Evolutionary conservation across 2,888 invertebrate genomes (phyloP), one percentile per base, ranked within the genome.

Genomic region (Elmis aenea): DNA sequence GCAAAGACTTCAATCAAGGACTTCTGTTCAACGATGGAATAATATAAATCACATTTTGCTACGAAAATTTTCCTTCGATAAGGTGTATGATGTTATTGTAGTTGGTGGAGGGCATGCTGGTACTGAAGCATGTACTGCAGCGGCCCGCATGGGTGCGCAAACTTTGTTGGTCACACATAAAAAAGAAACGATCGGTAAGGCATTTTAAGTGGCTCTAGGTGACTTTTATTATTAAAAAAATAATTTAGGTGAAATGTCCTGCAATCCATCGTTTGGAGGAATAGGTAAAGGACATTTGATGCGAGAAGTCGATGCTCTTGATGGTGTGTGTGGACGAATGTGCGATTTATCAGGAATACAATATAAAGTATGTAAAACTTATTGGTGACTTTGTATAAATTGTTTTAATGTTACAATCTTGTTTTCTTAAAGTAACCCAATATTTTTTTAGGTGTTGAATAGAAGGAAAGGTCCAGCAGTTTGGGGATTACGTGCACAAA

Each of bases 61-160:
- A n/a, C n/a, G n/a, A n/a, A n/a, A 29, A 9, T 34, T 31, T 25
- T 42, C 36, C 8, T 16, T 5, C 3, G 37, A 46, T 10, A 43
- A 45, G 35, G 13, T 28, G 1, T 76, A 69, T 52, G 86, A 90
- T 71, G 89, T 91, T 1, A 75, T 91, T 49, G 82, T 92, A 25
- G 81, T 92, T 51, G 92, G 92, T 8, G 92, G 91, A 3, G 92
- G 92, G 0, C 93, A 93, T 76, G 92, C 92, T 5, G 93, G 93
- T 8, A 82, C 84, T 3, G 92, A 93, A 67, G 91, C 90, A 2
- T 86, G 84, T 55, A 74, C 84, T 23, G 90, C 90, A 3, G 78
- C 92, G 1, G 81, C 87, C 1, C 72, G 92, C 56, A 87, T 88
- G 81, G 88, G 89, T 5, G 81, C 81, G 1, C 73, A 72, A 42